These are phyloP conservation scores for Acrobeloides nanus DNA, from an alignment of 2,888 invertebrate species.

Conservation along the genomic window DNA sequence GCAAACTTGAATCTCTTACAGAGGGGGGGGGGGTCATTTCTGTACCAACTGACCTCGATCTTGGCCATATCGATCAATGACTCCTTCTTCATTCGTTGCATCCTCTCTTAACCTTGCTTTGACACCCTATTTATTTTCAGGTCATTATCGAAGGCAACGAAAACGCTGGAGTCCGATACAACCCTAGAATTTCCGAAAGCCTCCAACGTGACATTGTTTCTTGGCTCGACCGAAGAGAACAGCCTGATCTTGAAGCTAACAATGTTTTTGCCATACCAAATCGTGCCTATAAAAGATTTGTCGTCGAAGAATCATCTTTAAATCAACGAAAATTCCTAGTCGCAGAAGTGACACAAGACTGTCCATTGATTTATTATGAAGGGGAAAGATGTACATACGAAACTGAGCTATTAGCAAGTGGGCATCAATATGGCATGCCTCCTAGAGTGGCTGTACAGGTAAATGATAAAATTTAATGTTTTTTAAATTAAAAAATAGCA, in stretches of 20 bases:
- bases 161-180: slow-evolving; percentile 80
- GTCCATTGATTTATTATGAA: slow-evolving; percentile 31
- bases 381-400: slow-evolving; percentile 41
- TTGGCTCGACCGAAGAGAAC: slow-evolving; percentile 61
- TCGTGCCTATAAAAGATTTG: slow-evolving; percentile 11
- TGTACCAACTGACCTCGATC: too few species aligned
- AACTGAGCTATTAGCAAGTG: slow-evolving; percentile 34
- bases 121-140: too few species aligned
- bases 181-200: slow-evolving; percentile 61
- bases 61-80: too few species aligned
- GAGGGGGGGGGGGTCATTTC: not conserved
- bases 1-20: too few species aligned
- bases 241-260: slow-evolving; percentile 48
- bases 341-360: slow-evolving; percentile 34
- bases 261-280: slow-evolving; percentile 33
- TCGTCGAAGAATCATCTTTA: slow-evolving; percentile 43
- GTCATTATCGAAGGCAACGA: slow-evolving; percentile 64
- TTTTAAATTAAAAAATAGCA: too few species aligned
- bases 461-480: too few species aligned
- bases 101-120: too few species aligned
- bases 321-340: slow-evolving; percentile 50
- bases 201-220: slow-evolving; percentile 88
- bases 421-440: slow-evolving; percentile 44
- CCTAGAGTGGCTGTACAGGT: slow-evolving; percentile 46
- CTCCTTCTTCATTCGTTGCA: too few species aligned